These are phyloP conservation scores for Dascillus cervinus DNA, from an alignment of 2,888 invertebrate species.

Conservation along the genomic window DNA sequence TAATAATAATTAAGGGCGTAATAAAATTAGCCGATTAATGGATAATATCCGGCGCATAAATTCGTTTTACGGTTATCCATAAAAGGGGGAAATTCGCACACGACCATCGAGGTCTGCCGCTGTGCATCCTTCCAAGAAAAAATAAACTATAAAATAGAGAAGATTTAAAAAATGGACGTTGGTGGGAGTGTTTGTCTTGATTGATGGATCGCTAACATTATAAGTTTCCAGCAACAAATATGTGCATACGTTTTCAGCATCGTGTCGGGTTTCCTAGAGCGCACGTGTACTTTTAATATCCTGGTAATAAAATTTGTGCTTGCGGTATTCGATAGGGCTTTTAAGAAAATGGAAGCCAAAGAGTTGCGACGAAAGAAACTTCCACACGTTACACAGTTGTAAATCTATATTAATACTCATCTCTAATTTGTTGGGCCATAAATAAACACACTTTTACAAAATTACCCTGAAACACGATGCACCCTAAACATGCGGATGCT, in stretches of 20 bases:
- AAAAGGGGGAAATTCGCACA: too few species aligned
- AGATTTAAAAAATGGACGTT: slow-evolving; percentile 6
- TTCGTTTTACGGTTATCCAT: too few species aligned
- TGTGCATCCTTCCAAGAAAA: too few species aligned
- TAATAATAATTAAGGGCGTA: too few species aligned
- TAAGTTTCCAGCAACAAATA: slow-evolving; percentile 10
- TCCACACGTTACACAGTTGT: slow-evolving; percentile 5
- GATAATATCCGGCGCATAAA: too few species aligned
- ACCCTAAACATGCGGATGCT: slow-evolving; percentile 31
- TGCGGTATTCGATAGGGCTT: too few species aligned
- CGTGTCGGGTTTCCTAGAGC: slow-evolving; percentile 10
- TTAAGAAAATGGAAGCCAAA: too few species aligned
- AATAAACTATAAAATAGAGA: too few species aligned
- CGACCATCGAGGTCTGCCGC: too few species aligned
- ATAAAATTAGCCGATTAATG: too few species aligned
- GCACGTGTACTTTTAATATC: slow-evolving; percentile 10
- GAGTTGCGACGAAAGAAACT: too few species aligned
- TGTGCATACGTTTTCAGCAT: slow-evolving; percentile 9
- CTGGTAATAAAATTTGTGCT: slow-evolving; percentile 3
- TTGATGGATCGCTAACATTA: slow-evolving; percentile 10
- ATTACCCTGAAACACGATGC: slow-evolving; percentile 31
- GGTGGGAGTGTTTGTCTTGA: slow-evolving; percentile 10
- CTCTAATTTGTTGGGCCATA: slow-evolving; percentile 7
- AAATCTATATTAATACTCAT: slow-evolving; percentile 8
- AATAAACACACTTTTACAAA: slow-evolving; percentile 24